Evolutionary conservation across 2,113 vertebrate species (phyloP).

Genomic region (Eidolon helvum): DNA sequence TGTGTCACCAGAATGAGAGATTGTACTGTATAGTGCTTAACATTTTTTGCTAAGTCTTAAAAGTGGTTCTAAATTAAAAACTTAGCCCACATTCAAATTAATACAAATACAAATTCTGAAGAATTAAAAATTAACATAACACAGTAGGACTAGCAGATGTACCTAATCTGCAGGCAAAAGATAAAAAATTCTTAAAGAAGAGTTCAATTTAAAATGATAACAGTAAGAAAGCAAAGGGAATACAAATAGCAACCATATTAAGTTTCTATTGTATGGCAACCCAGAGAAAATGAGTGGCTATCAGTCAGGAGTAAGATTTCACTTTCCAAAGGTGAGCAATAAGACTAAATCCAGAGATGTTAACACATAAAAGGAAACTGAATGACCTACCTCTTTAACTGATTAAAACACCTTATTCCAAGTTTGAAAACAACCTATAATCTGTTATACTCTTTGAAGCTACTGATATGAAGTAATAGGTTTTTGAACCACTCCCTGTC

Average conservation of each 20-base stretch:
- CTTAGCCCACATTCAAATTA: neutral
- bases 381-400: neutral
- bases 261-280: neutral
- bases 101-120: constrained; percentile 51
- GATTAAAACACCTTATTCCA: neutral
- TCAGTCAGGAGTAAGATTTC: neutral
- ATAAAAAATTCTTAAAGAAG: constrained; percentile 30
- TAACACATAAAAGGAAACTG: constrained; percentile 2
- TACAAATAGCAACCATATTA: neutral
- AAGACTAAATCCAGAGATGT: neutral
- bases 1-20: neutral
- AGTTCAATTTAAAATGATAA: constrained; percentile 64
- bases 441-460: neutral
- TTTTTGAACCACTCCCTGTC: neutral
- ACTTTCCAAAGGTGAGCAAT: neutral
- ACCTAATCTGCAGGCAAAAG: constrained; percentile 32
- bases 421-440: neutral
- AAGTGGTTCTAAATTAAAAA: constrained; percentile 32
- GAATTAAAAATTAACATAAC: constrained; percentile 58
- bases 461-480: neutral
- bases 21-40: constrained; percentile 1
- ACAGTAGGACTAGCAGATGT: constrained; percentile 23
- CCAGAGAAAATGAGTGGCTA: constrained; percentile 15
- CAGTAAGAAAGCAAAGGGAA: constrained; percentile 32
- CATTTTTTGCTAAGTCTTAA: constrained; percentile 48